Evolutionary conservation across 2,113 vertebrate genomes (phyloP), one percentile per base, ranked within the genome.

Genomic region (Calyptommatus sinebrachiatus): DNA sequence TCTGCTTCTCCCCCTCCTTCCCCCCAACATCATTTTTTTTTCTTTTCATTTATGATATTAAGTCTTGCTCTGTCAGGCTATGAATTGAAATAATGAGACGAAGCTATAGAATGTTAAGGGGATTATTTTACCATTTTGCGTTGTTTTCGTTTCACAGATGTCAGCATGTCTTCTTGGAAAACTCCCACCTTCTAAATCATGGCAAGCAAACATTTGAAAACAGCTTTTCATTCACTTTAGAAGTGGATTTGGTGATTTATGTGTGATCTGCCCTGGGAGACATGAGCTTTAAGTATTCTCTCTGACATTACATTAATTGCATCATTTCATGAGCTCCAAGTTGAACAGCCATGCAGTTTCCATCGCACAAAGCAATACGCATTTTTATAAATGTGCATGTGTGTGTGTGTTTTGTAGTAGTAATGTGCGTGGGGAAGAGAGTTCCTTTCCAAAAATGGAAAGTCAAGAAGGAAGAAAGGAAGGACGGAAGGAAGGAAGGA

Each of bases 41-140:
- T 4, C 14, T 50, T 50, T 9, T 18, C 53, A 90, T 95, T 95
- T 94, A 92, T 93, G 92, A 79, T 92, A 91, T 94, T 93, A 91
- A 92, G 90, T 93, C 94, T 94, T 92, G 90, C 88, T 85, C 92
- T 94, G 94, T 93, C 92, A 94, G 83, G 91, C 84, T 84, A 85
- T 82, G 90, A 87, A 89, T 89, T 93, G 90, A 91, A 93, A 93
- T 94, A 94, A 94, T 84, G 87, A 91, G 92, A 89, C 82, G 89
- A 93, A 91, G 91, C 92, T 91, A 84, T 80, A 66, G 26, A 45
- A 71, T 74, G 83, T 85, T 89, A 26, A 18, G 0, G 79, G 81
- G 81, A 62, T 84, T 60, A 66, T 70, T 79, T 84, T 48, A 18
- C 41, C 41, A 18, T 77, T 77, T 68, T 31, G 29, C 3, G 29